Conservation (phyloP, 2,888 invertebrate species). For the Mamestra brassicae region DNA sequence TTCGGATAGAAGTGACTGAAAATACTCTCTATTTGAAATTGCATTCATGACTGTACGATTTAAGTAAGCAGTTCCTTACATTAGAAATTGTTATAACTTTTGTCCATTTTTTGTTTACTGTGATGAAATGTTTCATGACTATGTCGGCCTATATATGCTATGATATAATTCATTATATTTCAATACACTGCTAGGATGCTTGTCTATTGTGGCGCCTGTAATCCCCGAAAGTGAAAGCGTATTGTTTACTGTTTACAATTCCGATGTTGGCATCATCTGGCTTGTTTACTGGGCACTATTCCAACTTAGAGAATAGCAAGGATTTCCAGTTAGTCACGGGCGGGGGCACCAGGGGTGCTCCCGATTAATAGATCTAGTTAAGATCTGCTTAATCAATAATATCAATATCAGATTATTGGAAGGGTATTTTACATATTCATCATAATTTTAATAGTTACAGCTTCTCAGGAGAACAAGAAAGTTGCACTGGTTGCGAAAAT, state of each 20-base stretch:
- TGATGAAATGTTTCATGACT: background rate
- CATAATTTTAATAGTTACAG: background rate
- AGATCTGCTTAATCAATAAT: background rate
- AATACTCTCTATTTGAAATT: background rate
- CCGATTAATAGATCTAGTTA: background rate
- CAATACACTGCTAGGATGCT: background rate
- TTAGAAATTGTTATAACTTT: too few relatives aligned
- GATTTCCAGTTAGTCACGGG: conserved; percentile 29
- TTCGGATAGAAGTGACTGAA: background rate
- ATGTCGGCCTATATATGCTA: background rate
- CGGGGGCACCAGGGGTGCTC: conserved; percentile 2
- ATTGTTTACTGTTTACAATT: conserved; percentile 48
- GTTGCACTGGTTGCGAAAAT: background rate
- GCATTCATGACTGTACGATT: background rate
- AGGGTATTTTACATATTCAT: background rate
- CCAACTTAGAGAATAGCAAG: conserved; percentile 30
- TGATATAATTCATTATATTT: background rate
- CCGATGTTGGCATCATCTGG: conserved; percentile 34
- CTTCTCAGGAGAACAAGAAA: background rate
- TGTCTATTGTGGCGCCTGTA: background rate
- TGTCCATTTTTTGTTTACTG: background rate
- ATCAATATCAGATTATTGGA: background rate
- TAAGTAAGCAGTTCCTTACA: background rate
- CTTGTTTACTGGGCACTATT: conserved; percentile 29
- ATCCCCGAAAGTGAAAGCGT: conserved; percentile 23